Evolutionary conservation across 2,888 invertebrate species (phyloP).

Genomic region (Lampropteryx suffumata): DNA sequence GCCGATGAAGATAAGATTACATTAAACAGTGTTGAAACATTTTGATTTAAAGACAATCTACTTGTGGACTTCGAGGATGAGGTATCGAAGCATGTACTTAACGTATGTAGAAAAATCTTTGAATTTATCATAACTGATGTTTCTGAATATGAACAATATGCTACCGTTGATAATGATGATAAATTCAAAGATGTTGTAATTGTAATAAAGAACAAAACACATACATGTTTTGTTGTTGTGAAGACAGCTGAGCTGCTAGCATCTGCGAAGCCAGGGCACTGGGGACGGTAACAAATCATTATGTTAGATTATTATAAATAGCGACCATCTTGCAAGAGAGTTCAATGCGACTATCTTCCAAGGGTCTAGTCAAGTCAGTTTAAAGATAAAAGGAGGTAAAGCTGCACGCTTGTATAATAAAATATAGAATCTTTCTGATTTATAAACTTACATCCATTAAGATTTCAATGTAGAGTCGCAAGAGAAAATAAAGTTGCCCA

Average conservation of each 20-base stretch:
- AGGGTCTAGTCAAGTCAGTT: background rate
- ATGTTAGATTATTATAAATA: constrained; percentile 61
- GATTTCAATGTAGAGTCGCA: background rate
- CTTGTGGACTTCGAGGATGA: constrained; percentile 62
- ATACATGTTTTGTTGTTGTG: constrained; percentile 97
- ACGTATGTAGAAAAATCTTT: constrained; percentile 68
- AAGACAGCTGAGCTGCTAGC: constrained; percentile 96
- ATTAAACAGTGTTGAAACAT: constrained; percentile 81
- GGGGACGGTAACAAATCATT: constrained; percentile 86
- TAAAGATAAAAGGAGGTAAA: constrained; percentile 42
- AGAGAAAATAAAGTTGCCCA: background rate
- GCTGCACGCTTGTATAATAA: constrained; percentile 57
- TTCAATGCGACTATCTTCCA: constrained; percentile 16
- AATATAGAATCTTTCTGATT: no score
- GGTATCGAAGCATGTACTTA: constrained; percentile 76
- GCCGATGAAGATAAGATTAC: constrained; percentile 76
- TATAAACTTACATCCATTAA: background rate
- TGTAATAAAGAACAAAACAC: constrained; percentile 83
- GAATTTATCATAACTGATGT: constrained; percentile 59
- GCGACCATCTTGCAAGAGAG: constrained; percentile 18
- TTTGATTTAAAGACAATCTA: constrained; percentile 80
- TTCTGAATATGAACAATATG: background rate
- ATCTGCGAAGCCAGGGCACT: constrained; percentile 98
- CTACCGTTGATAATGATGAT: constrained; percentile 35
- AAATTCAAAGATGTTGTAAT: constrained; percentile 59